Base-by-base conservation (phyloP, 2,113 vertebrate species). In the Copsychus sechellarum region DNA sequence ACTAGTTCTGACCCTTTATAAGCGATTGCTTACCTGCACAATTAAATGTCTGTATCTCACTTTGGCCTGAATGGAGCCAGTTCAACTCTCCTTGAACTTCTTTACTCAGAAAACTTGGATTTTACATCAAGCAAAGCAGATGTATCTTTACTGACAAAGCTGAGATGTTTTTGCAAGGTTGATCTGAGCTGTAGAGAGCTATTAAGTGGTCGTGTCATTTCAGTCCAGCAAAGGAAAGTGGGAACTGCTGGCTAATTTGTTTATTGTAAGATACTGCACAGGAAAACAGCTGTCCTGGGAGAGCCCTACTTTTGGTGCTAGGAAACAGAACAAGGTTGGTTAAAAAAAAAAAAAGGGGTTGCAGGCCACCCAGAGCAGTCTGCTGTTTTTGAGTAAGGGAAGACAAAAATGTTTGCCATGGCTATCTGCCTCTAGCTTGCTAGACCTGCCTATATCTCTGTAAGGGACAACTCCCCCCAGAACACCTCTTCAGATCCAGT, bases 11-110 rank as follows among this genome's bases (percentile, higher is more conserved):
- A 95, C 45, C 20, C 76, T 93, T 93, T 94, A 95, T 88, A 91
- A 85, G 72, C 95, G 96, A 92, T 96, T 93, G 86, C 97, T 97
- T 97, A 95, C 82, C 54, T 40, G 29, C 80, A 78, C 80, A 90
- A 80, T 90, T 96, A 91, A 90, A 87, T 73, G 24, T 40, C 34
- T 34, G 15, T 42, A 8, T 89, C 86, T 86, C 61, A 54, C 56
- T 96, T 88, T 92, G 77, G 25, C 25, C 26, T 61, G 36, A 67
- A 66, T 5, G 33, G 31, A 28, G 12, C 13, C 53, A 67, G 34
- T 79, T 62, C 50, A 53, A 34, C 86, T 93, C 51, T 87, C 42
- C 61, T 78, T 83, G 61, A 69, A 65, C 42, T 76, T 57, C 34
- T 76, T 57, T 48, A 90, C 5, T 56, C 5, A 1, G 62, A 82